Conservation (phyloP, 2,113 vertebrate genomes). For the Tetrao urogallus region DNA sequence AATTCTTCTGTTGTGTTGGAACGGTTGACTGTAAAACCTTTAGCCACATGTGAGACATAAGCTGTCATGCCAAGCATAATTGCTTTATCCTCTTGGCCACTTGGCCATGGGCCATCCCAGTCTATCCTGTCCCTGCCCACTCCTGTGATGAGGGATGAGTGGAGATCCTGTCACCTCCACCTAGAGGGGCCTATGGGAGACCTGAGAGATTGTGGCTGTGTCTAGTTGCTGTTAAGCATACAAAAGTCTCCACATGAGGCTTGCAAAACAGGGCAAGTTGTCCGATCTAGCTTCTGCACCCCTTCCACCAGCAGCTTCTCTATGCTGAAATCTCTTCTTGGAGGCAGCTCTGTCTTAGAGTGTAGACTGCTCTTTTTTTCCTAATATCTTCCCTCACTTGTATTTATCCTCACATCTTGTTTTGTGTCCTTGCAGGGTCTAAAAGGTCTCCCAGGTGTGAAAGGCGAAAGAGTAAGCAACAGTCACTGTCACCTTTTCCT, state of each 20-base stretch:
- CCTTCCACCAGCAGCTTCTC: background rate
- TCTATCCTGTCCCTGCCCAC: background rate
- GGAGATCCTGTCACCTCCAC: background rate
- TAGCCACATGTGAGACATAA: background rate
- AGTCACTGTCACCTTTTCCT: background rate
- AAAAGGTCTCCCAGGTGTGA: constrained; percentile 81
- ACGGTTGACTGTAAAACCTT: background rate
- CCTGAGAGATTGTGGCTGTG: background rate
- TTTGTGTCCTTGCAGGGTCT: constrained; percentile 75
- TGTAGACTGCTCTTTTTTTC: background rate
- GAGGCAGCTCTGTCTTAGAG: background rate
- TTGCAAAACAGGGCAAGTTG: background rate
- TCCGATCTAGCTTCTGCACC: background rate
- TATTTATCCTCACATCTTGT: background rate
- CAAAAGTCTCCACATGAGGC: background rate
- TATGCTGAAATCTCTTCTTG: background rate
- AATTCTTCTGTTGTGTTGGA: background rate
- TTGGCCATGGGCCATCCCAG: background rate
- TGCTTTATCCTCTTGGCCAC: background rate
- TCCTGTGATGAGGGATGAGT: background rate
- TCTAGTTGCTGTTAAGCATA: fast-evolving
- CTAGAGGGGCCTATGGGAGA: background rate
- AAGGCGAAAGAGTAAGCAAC: constrained; percentile 84
- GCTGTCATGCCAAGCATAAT: background rate
- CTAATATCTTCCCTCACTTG: fast-evolving